phyloP scores from a whole-genome alignment of 2,888 invertebrate species.

The Napeogenes inachia region DNA sequence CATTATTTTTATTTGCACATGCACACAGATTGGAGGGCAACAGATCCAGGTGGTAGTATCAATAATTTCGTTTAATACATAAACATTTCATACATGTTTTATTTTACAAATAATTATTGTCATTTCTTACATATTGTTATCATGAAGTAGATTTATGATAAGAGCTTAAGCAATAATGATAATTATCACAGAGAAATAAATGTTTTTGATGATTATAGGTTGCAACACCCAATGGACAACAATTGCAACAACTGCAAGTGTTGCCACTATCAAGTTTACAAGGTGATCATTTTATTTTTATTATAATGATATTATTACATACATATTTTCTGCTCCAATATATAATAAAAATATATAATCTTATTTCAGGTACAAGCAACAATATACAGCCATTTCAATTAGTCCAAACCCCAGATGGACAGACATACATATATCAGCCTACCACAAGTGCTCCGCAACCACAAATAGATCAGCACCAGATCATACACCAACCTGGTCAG shows the following conservation, averaged over 20 bases:
- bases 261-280: slow-evolving; percentile 83
- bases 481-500: slow-evolving; percentile 72
- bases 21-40: slow-evolving; percentile 67
- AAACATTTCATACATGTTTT: slow-evolving; percentile 2
- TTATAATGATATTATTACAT: not conserved
- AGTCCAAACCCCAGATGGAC: slow-evolving; percentile 94
- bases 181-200: no score
- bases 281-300: slow-evolving; percentile 43
- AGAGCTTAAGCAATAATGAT: no score
- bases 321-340: not conserved
- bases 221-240: slow-evolving; percentile 79
- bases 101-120: not conserved
- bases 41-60: slow-evolving; percentile 72
- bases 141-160: no score
- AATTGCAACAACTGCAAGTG: slow-evolving; percentile 84
- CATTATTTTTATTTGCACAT: slow-evolving; percentile 39
- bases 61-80: slow-evolving; percentile 17
- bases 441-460: slow-evolving; percentile 54
- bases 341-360: not conserved
- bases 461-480: slow-evolving; percentile 65
- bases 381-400: slow-evolving; percentile 91
- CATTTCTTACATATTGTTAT: no score
- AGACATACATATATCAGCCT: slow-evolving; percentile 94
- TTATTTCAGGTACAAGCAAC: slow-evolving; percentile 67
- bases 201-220: slow-evolving; percentile 61